These are phyloP conservation scores for Theodoxus fluviatilis DNA, from an alignment of 2,888 invertebrate species.

Conservation along the genomic window DNA sequence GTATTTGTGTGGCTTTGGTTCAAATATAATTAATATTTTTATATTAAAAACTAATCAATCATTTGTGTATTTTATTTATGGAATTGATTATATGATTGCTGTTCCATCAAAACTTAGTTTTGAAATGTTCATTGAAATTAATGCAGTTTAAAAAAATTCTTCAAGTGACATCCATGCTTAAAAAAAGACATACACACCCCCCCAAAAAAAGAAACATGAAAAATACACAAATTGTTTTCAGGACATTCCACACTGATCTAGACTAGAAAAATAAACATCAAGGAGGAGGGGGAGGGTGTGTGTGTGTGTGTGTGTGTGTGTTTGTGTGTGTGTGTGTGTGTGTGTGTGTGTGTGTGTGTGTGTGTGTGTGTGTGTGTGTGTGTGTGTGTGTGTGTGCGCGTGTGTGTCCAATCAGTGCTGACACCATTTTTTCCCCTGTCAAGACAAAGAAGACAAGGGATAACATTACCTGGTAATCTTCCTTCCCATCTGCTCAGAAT, in stretches of 20 bases:
- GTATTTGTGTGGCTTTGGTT: no score
- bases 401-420: background rate
- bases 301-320: background rate
- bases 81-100: no score
- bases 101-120: no score
- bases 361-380: slow-evolving; percentile 8
- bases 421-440: no score
- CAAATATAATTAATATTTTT: no score
- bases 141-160: background rate
- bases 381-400: background rate
- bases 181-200: background rate
- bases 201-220: no score
- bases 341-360: slow-evolving; percentile 12
- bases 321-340: slow-evolving; percentile 15
- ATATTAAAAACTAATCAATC: no score
- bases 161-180: background rate
- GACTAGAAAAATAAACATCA: background rate
- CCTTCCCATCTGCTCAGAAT: no score
- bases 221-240: background rate
- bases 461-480: no score
- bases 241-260: background rate
- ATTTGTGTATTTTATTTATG: no score
- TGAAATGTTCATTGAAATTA: no score
- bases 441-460: no score
- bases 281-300: background rate